Conservation (phyloP, 2,113 vertebrate genomes). For the Mus pahari region DNA sequence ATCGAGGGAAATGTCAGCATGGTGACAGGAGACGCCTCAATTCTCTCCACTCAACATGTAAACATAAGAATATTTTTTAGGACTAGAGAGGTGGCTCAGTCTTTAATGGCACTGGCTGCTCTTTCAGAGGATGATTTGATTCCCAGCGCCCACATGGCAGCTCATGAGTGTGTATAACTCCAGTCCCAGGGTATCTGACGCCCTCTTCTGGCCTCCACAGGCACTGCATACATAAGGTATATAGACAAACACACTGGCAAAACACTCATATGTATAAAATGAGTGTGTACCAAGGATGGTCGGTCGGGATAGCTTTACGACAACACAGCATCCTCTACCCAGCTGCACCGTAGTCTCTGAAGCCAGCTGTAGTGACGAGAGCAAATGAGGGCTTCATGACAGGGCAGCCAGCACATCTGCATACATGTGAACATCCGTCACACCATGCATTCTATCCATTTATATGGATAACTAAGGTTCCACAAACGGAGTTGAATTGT, state of each 20-base stretch:
- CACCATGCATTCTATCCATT: no score
- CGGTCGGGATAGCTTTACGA: no score
- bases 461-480: not conserved
- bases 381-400: not conserved
- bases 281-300: not conserved
- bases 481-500: not conserved
- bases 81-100: not conserved
- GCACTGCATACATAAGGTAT: no score
- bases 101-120: no score
- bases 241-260: not conserved
- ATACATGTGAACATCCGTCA: accelerated
- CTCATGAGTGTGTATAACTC: not conserved
- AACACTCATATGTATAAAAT: not conserved
- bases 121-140: not conserved
- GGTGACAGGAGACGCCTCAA: accelerated
- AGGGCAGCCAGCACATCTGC: not conserved
- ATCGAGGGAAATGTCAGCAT: accelerated
- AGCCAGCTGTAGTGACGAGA: not conserved
- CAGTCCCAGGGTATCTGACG: not conserved
- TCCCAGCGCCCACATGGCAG: not conserved
- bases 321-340: accelerated
- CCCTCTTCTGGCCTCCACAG: not conserved
- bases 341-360: accelerated
- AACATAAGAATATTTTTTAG: not conserved
- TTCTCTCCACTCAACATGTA: not conserved